Conservation (phyloP, 1,140 invertebrate species). For the Hyphantria cunea region DNA sequence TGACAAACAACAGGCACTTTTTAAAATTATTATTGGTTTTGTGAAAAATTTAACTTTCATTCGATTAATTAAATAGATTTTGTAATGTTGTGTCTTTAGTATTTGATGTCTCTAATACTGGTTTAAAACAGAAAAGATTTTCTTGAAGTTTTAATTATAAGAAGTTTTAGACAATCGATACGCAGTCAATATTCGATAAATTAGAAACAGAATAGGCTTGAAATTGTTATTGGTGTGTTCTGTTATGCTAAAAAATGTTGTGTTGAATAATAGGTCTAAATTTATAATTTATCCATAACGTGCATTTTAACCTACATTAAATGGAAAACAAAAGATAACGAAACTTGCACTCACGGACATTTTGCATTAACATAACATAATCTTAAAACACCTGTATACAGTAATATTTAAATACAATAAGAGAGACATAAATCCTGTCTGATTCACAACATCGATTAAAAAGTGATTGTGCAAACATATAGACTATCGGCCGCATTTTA, state of each 20-base stretch:
- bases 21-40: conserved; percentile 28
- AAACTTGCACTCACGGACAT: no score
- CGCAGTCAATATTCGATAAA: neutral
- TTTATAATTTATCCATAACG: no score
- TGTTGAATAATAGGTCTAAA: no score
- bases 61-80: conserved; percentile 18
- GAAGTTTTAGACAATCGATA: neutral
- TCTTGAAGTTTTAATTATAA: conserved; percentile 8
- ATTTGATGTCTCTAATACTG: conserved; percentile 1
- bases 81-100: conserved; percentile 4
- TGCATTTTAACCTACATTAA: no score
- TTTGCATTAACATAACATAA: no score
- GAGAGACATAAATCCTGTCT: conserved; percentile 26
- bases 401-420: conserved; percentile 21
- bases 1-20: conserved; percentile 63
- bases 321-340: no score
- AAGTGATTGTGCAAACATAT: conserved; percentile 29
- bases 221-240: no score
- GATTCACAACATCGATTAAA: conserved; percentile 29
- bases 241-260: no score
- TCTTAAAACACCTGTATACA: neutral
- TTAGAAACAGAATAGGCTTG: no score
- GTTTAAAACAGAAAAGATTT: neutral
- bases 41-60: conserved; percentile 2
- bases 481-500: conserved; percentile 25